Evolutionary conservation across 2,888 invertebrate genomes (phyloP), one percentile per base, ranked within the genome.

Genomic region (Brassicogethes aeneus): DNA sequence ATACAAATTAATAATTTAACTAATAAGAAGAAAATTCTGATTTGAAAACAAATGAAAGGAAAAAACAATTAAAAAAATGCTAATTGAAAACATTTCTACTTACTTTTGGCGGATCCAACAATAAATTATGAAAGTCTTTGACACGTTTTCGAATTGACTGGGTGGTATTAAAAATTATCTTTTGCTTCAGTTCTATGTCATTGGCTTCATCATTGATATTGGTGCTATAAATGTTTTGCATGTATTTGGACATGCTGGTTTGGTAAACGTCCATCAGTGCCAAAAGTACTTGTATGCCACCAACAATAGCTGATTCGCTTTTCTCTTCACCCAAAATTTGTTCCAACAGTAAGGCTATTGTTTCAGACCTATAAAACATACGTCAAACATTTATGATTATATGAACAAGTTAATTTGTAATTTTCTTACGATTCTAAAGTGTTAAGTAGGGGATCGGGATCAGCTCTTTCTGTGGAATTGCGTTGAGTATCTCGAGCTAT

Each of bases 241-340:
- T 59, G 39, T 56, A 53, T 48, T 58, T 60, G 45, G 56, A 56
- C 51, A 59, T 53, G 56, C 61, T 62, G 39, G 29, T 62, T 61
- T 66, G 67, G 53, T 70, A 68, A 51, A 70, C 66, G 53, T 78
- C 77, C 55, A 87, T 70, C 57, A 88, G 73, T 50, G 80, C 77
- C 61, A 87, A 76, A 66, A 90, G 77, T 64, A 90, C 80, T 68
- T 80, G 77, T 59, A 88, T 80, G 61, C 88, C 89, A 68, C 83
- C 82, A 48, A 85, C 78, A 56, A 90, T 78, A 59, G 84, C 82
- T 65, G 77, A 79, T 65, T 83, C 82, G 48, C 72, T 66, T 62
- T 76, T 76, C 53, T 74, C 75, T 55, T 75, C 75, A 48, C 75
- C 73, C 65, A 90, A 78, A 70, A 90, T 83, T 63, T 83, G 80